Percentiles rank a stretch among this genome's conserved stretches.
phyloP scores from a whole-genome alignment of 2,113 vertebrate genomes.

The Copsychus sechellarum region DNA sequence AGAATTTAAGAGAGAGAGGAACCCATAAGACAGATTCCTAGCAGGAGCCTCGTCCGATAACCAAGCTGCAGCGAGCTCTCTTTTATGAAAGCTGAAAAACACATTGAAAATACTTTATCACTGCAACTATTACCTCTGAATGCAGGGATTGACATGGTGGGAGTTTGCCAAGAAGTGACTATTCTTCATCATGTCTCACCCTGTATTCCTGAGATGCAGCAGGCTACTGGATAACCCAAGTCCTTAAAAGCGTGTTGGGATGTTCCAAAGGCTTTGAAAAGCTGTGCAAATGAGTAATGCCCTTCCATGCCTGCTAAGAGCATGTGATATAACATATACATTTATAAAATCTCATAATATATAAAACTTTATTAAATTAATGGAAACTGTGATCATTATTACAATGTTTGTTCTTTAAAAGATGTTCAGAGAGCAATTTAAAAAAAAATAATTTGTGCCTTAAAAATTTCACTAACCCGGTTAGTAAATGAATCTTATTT shows the following conservation, averaged over 20 bases:
- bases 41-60: neutral
- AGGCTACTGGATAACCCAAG: neutral
- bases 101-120: neutral
- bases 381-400: neutral
- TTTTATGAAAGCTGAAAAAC: neutral
- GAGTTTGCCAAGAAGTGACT: neutral
- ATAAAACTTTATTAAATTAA: neutral
- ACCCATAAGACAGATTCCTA: neutral
- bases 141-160: neutral
- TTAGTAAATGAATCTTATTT: neutral
- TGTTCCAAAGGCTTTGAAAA: neutral
- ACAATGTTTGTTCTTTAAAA: neutral
- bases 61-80: neutral
- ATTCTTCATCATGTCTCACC: neutral
- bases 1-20: neutral
- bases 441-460: neutral
- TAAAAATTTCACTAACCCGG: neutral
- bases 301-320: neutral
- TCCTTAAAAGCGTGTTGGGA: neutral
- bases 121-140: neutral
- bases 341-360: neutral
- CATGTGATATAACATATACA: neutral
- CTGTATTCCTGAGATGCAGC: neutral
- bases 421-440: neutral
- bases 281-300: neutral